Conservation (phyloP, 2,888 invertebrate species). For the Trimorus sp. region DNA sequence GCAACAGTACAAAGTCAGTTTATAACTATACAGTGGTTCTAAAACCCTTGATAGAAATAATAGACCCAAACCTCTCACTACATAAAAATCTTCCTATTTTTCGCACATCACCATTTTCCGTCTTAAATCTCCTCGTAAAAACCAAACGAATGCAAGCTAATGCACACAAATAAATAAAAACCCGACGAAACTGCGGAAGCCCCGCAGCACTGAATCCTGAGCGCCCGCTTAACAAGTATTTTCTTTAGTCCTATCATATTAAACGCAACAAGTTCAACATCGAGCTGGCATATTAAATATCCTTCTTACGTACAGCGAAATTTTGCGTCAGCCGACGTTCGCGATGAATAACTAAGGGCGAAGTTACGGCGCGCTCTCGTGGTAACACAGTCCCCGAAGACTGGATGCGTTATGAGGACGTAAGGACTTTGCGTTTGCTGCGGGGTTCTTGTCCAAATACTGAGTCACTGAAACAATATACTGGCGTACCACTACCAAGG, state of each 20-base stretch:
- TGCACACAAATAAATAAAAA: constrained; percentile 12
- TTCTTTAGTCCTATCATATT: constrained; percentile 40
- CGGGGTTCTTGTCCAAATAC: constrained; percentile 78
- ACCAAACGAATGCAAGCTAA: too few species aligned
- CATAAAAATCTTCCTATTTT: too few species aligned
- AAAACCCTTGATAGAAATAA: too few species aligned
- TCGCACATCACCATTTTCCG: too few species aligned
- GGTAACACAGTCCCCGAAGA: constrained; percentile 55
- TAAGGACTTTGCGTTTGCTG: constrained; percentile 63
- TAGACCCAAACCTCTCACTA: too few species aligned
- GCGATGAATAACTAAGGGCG: constrained; percentile 56
- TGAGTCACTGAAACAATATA: constrained; percentile 79
- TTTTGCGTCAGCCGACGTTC: constrained; percentile 31
- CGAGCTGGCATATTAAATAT: constrained; percentile 36
- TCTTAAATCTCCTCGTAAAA: too few species aligned
- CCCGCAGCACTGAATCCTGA: not conserved
- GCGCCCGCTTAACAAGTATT: constrained; percentile 18
- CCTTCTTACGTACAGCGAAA: constrained; percentile 40
- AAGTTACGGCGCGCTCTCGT: constrained; percentile 50
- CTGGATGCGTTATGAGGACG: constrained; percentile 65
- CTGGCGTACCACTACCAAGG: constrained; percentile 53
- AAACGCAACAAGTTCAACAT: constrained; percentile 49
- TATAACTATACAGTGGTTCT: too few species aligned
- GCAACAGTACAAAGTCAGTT: too few species aligned
- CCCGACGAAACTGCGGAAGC: not conserved